Base-by-base conservation (phyloP, 2,888 invertebrate species). In the Oegoconia quadripuncta region DNA sequence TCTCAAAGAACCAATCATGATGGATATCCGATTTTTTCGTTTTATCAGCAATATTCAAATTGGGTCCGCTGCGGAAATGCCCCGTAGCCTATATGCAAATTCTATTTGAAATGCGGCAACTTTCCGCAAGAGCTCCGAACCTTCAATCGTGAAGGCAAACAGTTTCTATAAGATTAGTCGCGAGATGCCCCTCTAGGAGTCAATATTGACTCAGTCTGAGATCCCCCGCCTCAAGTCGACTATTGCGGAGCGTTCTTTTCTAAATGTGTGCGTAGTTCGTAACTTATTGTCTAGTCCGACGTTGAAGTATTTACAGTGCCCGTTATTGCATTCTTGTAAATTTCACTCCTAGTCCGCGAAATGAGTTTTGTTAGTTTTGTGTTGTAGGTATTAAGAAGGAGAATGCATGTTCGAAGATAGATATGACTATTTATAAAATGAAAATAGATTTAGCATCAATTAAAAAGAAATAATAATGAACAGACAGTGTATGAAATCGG, bases 91-190 rank as follows among this genome's bases (percentile, higher is more conserved):
- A 68, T 79, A 82, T 81, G 82, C 74, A 81, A 80, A 83, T 82
- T 72, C 64, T 71, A 70, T 81, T 80, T 76, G 78, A 74, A 74
- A 77, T 70, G 72, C 70, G 74, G 59, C 74, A 83, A 81, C 69
- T 82, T 81, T 72, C 72, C 68, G 56, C 64, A 67, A 70, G 74
- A 74, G 67, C 69, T 64, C 64, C 51, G 73, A 74, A 69, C 74
- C 78, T 75, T 79, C 78, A 76, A 79, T 79, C 78, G 73, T 55
- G 65, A 71, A 74, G 47, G 79, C 75, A 82, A 82, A 82, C 78
- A 82, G 75, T 80, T 78, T 81, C 79, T 77, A 82, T 80, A 79
- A 81, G 82, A 81, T 82, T 82, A 82, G 78, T 75, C 73, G 75
- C 64, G 64, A 71, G 76, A 76, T 76, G 76, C 75, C 74, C 66